Percentiles rank a stretch among this genome's conserved stretches.
These are phyloP conservation scores for Austrolebias charrua DNA, from an alignment of 2,797 vertebrate genomes.

Conservation along the genomic window DNA sequence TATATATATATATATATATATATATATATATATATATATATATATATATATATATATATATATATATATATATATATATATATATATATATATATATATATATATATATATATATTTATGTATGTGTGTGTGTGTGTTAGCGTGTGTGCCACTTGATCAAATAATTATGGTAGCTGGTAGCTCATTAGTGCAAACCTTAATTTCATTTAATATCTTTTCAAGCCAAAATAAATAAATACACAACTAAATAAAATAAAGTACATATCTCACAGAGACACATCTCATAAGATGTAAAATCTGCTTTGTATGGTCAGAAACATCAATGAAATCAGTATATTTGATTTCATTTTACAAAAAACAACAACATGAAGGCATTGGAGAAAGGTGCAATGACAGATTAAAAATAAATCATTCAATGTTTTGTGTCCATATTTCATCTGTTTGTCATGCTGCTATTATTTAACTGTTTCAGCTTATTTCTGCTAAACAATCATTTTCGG, in stretches of 20 bases:
- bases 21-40: too few relatives aligned
- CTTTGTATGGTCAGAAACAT: slow-evolving; percentile 35
- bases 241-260: slow-evolving; percentile 15
- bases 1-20: too few relatives aligned
- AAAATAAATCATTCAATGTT: slow-evolving; percentile 34
- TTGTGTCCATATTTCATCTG: slow-evolving; percentile 27
- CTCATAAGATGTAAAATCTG: slow-evolving; percentile 29
- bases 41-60: too few relatives aligned
- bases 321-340: slow-evolving; percentile 28
- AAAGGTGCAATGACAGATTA: slow-evolving; percentile 51
- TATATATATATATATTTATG: background rate
- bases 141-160: slow-evolving; percentile 30
- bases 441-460: slow-evolving; percentile 17
- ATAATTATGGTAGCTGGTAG: slow-evolving; percentile 19
- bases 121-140: too few relatives aligned
- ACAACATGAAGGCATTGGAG: slow-evolving; percentile 61
- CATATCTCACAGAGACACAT: slow-evolving; percentile 55
- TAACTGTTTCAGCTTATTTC: slow-evolving; percentile 19
- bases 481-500: slow-evolving; percentile 42
- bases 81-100: too few relatives aligned
- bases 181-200: slow-evolving; percentile 13
- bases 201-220: slow-evolving; percentile 24
- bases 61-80: too few relatives aligned
- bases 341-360: slow-evolving; percentile 33
- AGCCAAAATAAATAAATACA: slow-evolving; percentile 20